phyloP scores from a whole-genome alignment of 1,140 invertebrate genomes.

The Magallana angulata region DNA sequence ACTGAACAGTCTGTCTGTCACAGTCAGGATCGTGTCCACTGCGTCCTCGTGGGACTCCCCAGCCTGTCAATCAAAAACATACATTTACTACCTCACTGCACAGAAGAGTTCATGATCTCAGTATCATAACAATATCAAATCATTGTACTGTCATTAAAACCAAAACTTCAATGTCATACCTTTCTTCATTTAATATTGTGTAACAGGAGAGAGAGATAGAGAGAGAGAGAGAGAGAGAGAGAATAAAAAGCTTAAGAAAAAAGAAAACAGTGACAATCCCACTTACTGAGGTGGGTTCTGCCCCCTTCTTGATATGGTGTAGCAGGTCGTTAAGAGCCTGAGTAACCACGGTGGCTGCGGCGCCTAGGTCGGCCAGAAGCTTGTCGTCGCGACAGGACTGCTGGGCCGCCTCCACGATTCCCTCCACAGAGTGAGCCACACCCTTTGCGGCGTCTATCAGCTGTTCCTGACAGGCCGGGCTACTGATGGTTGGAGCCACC shows the following conservation, averaged over 20 bases:
- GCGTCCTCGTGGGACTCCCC: slow-evolving; percentile 85
- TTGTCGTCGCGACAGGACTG: slow-evolving; percentile 84
- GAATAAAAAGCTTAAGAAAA: too few relatives aligned
- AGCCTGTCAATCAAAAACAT: slow-evolving; percentile 58
- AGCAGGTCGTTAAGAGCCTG: slow-evolving; percentile 93
- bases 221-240: too few relatives aligned
- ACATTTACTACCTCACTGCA: neutral
- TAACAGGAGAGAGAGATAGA: too few relatives aligned
- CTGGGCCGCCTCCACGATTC: slow-evolving; percentile 90
- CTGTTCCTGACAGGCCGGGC: slow-evolving; percentile 95
- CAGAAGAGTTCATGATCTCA: too few relatives aligned
- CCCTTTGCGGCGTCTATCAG: slow-evolving; percentile 94
- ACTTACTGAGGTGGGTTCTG: slow-evolving; percentile 68
- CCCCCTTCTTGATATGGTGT: slow-evolving; percentile 89
- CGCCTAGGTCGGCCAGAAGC: slow-evolving; percentile 88
- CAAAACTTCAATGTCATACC: too few relatives aligned
- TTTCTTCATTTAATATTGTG: too few relatives aligned
- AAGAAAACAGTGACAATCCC: too few relatives aligned
- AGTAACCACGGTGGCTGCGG: slow-evolving; percentile 93
- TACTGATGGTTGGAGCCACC: slow-evolving; percentile 88
- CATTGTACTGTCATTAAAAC: too few relatives aligned
- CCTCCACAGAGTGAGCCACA: slow-evolving; percentile 94
- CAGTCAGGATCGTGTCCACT: slow-evolving; percentile 93
- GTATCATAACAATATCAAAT: too few relatives aligned
- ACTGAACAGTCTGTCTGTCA: slow-evolving; percentile 93